Percentiles rank a stretch among this genome's conserved stretches.
Conservation (phyloP, 2,888 invertebrate species). For the Monochamus alternatus region DNA sequence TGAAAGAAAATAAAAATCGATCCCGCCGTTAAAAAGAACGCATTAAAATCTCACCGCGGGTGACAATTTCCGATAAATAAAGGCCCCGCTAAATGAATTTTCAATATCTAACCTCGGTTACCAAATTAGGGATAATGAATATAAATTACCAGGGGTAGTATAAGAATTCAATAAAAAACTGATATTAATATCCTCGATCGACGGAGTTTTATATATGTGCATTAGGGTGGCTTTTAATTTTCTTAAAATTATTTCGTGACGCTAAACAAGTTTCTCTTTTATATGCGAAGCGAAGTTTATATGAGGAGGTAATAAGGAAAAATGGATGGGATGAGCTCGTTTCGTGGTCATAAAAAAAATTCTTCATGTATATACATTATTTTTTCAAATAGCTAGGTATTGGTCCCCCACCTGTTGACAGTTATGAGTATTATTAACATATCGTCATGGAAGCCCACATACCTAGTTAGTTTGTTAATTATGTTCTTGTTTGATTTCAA, state of each 20-base stretch:
- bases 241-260: slow-evolving; percentile 7
- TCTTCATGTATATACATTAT: too few relatives aligned
- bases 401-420: too few relatives aligned
- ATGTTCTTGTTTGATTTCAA: too few relatives aligned
- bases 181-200: slow-evolving; percentile 31
- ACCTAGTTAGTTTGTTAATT: too few relatives aligned
- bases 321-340: slow-evolving; percentile 1
- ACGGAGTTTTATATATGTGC: slow-evolving; percentile 23
- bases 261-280: slow-evolving; percentile 1
- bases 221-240: slow-evolving; percentile 27
- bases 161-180: slow-evolving; percentile 38
- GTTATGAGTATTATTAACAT: too few relatives aligned
- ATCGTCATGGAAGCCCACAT: too few relatives aligned
- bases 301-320: background rate
- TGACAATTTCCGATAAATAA: slow-evolving; percentile 52
- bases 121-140: slow-evolving; percentile 66
- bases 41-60: slow-evolving; percentile 49
- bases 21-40: slow-evolving; percentile 47
- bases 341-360: background rate
- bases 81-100: slow-evolving; percentile 51
- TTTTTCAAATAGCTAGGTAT: too few relatives aligned
- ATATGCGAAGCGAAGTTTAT: background rate
- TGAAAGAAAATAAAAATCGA: slow-evolving; percentile 49
- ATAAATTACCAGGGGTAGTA: slow-evolving; percentile 59
- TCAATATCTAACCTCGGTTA: slow-evolving; percentile 54